phyloP scores from a whole-genome alignment of 2,113 vertebrate genomes.

The Bujurquina vittata region DNA sequence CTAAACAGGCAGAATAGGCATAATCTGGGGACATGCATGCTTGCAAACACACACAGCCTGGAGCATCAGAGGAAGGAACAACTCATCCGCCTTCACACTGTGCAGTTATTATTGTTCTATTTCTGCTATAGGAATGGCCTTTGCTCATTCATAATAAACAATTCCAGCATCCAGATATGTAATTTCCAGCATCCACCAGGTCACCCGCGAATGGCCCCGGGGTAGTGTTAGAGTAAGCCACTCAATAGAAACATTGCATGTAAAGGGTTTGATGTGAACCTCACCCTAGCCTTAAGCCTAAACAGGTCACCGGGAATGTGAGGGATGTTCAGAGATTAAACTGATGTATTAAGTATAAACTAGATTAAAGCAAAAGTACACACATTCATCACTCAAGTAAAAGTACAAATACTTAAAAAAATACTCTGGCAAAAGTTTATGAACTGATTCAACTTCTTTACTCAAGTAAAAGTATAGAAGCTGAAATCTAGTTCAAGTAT shows the following conservation, averaged over 20 bases:
- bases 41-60: slow-evolving; percentile 40
- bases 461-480: too few species aligned
- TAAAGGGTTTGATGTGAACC: neutral
- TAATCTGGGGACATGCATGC: slow-evolving; percentile 50
- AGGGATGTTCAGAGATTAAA: neutral
- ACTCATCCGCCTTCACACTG: slow-evolving; percentile 14
- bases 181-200: neutral
- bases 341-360: neutral
- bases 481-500: too few species aligned
- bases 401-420: neutral
- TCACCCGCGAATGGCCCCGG: neutral
- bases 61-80: slow-evolving; percentile 13
- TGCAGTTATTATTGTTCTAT: neutral
- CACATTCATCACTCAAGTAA: neutral
- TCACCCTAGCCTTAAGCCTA: neutral
- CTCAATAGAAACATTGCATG: neutral
- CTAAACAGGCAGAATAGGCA: slow-evolving; percentile 5
- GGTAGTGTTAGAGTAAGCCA: neutral
- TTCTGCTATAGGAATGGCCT: neutral
- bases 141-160: neutral
- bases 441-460: too few species aligned
- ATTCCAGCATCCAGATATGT: neutral
- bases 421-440: neutral
- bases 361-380: neutral
- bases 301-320: neutral